Evolutionary conservation across 2,888 invertebrate genomes (phyloP).

Genomic region (Ectemnius cavifrons): DNA sequence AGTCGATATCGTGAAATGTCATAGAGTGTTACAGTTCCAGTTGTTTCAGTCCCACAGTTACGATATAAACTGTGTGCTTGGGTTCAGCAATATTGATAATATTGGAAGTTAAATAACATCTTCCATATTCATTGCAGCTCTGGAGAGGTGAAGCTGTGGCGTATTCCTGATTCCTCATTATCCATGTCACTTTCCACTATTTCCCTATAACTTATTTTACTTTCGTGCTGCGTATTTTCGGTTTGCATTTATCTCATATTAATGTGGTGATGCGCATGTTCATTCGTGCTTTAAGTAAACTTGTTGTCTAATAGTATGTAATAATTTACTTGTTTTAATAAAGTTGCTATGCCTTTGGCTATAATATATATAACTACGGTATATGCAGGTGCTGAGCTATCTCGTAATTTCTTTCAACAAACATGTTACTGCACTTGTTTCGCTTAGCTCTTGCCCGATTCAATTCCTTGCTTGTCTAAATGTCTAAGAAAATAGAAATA

Average conservation of each 20-base stretch:
- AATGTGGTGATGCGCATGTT: constrained; percentile 51
- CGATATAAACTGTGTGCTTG: constrained; percentile 33
- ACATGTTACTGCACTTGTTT: too few species aligned
- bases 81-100: constrained; percentile 42
- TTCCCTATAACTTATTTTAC: constrained; percentile 75
- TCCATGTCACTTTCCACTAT: constrained; percentile 79
- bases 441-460: too few species aligned
- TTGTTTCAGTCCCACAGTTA: too few species aligned
- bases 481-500: too few species aligned
- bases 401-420: too few species aligned
- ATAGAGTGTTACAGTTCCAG: too few species aligned
- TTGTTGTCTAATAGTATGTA: constrained; percentile 24
- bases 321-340: too few species aligned
- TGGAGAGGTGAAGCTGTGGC: constrained; percentile 86
- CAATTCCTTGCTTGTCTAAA: too few species aligned
- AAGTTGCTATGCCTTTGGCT: too few species aligned
- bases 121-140: constrained; percentile 82
- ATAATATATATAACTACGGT: too few species aligned
- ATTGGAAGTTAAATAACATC: constrained; percentile 64
- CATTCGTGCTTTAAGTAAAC: constrained; percentile 26
- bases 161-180: constrained; percentile 78
- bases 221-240: constrained; percentile 52
- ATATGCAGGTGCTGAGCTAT: too few species aligned
- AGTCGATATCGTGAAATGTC: neutral
- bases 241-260: constrained; percentile 52